phyloP scores from a whole-genome alignment of 92 coral and sea anemone species.

The Paragorgia papillata region DNA sequence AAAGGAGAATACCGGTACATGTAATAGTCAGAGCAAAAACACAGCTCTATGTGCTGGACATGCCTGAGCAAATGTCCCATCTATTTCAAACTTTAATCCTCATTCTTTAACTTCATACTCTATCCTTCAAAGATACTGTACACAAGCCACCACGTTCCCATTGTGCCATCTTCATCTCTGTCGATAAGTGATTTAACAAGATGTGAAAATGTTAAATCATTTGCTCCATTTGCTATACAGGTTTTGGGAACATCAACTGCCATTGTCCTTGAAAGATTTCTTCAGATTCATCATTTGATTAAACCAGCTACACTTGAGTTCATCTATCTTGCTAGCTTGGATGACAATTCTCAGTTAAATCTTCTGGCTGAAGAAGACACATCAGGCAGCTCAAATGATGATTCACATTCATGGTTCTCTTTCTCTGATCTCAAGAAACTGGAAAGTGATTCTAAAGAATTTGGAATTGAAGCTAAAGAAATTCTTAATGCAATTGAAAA shows the following conservation, averaged over 20 bases:
- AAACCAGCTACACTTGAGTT: slow-evolving; percentile 11
- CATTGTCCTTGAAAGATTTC: slow-evolving; percentile 24
- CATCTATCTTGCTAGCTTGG: slow-evolving; percentile 15
- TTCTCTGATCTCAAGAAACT: background rate
- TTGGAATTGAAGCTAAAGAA: background rate
- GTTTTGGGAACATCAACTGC: slow-evolving; percentile 15
- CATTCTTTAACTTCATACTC: too few species aligned
- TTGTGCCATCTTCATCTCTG: too few species aligned
- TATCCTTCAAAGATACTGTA: too few species aligned
- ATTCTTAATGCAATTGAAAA: slow-evolving; percentile 3
- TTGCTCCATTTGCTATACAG: background rate
- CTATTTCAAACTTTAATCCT: too few species aligned
- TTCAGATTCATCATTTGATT: slow-evolving; percentile 9
- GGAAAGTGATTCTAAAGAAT: background rate
- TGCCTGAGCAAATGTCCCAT: too few species aligned
- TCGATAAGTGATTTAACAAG: too few species aligned
- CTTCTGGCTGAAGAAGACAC: background rate
- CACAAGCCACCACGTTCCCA: too few species aligned
- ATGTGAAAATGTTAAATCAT: too few species aligned
- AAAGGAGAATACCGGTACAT: too few species aligned
- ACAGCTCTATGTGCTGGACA: too few species aligned
- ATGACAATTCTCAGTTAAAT: slow-evolving; percentile 3
- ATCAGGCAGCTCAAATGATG: background rate
- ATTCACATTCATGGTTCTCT: slow-evolving; percentile 1
- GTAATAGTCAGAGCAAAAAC: too few species aligned